Percentiles rank a stretch among this genome's conserved stretches.
These are phyloP conservation scores for Prionace glauca DNA, from an alignment of 2,797 vertebrate genomes.

Conservation along the genomic window DNA sequence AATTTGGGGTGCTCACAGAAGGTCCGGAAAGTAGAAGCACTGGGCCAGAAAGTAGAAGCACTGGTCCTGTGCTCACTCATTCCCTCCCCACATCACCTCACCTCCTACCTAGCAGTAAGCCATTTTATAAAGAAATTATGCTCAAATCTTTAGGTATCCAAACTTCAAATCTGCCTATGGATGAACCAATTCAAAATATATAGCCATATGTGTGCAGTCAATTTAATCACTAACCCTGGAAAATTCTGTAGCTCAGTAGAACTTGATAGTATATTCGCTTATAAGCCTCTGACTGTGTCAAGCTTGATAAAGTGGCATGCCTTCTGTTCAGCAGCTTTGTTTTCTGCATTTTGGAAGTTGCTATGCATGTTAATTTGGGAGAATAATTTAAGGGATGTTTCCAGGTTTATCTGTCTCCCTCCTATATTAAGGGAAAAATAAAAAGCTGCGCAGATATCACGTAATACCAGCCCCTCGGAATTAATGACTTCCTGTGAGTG, in stretches of 20 bases:
- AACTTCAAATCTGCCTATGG: not conserved
- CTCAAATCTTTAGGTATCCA: not conserved
- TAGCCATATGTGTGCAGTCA: not conserved
- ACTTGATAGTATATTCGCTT: not conserved
- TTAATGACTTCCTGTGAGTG: not conserved
- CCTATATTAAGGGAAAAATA: not conserved
- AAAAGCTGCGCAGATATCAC: not conserved
- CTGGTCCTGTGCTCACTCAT: not conserved
- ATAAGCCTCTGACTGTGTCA: not conserved
- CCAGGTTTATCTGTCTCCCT: not conserved
- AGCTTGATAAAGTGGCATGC: not conserved
- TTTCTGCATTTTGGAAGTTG: not conserved
- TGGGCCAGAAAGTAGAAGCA: not conserved
- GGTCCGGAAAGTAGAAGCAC: not conserved
- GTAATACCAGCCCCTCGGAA: not conserved
- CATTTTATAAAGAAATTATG: not conserved
- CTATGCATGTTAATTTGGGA: not conserved
- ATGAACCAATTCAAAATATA: not conserved
- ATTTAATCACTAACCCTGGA: not conserved
- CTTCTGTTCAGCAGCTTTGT: not conserved
- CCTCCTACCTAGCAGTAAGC: not conserved
- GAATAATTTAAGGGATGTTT: not conserved
- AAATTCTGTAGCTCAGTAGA: not conserved
- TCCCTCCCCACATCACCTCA: too few species aligned
- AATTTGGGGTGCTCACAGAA: not conserved